Percentiles rank a stretch among this genome's conserved stretches.
Conservation (phyloP, 2,888 invertebrate species). For the Hipparchia semele region DNA sequence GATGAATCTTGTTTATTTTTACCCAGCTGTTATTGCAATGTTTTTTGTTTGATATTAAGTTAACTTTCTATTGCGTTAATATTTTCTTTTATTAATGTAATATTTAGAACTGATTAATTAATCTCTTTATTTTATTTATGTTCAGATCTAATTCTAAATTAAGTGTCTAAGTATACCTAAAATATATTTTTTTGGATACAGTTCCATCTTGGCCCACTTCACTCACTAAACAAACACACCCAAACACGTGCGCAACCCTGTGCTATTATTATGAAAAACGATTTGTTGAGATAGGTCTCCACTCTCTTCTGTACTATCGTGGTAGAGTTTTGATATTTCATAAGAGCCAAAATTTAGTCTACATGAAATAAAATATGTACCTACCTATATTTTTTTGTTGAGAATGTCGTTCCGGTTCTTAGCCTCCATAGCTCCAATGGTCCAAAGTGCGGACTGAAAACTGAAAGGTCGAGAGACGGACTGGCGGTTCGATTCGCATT, state of each 20-base stretch:
- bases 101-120: neutral
- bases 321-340: too few relatives aligned
- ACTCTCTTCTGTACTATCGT: too few relatives aligned
- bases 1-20: slow-evolving; percentile 7
- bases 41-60: neutral
- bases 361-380: too few relatives aligned
- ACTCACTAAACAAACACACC: neutral
- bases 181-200: too few relatives aligned
- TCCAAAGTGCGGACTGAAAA: too few relatives aligned
- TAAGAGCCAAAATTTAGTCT: too few relatives aligned
- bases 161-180: too few relatives aligned
- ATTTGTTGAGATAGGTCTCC: neutral
- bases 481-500: too few relatives aligned
- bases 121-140: neutral
- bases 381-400: too few relatives aligned
- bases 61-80: neutral
- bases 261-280: neutral
- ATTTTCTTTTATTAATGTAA: neutral
- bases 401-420: too few relatives aligned
- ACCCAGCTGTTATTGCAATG: neutral
- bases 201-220: neutral
- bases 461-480: too few relatives aligned
- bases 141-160: neutral
- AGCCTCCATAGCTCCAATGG: too few relatives aligned
- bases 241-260: neutral